phyloP scores from a whole-genome alignment of 2,888 invertebrate genomes.

The Orthosia gothica region DNA sequence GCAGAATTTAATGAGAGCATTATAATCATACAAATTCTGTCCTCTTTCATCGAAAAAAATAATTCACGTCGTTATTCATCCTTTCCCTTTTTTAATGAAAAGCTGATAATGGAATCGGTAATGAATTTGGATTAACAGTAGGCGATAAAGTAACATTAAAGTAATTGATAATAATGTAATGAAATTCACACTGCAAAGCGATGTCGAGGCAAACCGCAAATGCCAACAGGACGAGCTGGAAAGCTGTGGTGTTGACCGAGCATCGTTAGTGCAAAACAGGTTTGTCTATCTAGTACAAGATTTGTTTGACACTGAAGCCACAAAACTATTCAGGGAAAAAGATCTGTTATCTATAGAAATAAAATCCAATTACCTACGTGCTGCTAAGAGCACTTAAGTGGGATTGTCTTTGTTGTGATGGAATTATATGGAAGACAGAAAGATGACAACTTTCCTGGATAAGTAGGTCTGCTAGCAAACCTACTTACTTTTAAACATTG shows the following conservation, averaged over 20 bases:
- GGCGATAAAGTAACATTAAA: background rate
- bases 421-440: no score
- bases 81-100: conserved; percentile 6
- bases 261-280: background rate
- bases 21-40: background rate
- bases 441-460: no score
- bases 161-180: conserved; percentile 6
- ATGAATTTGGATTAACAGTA: background rate
- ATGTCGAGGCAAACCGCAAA: background rate
- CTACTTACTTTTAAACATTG: no score
- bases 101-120: conserved; percentile 15
- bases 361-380: no score
- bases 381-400: no score
- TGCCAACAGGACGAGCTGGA: no score
- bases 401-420: no score
- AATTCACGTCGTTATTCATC: conserved; percentile 1
- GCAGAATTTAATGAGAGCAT: conserved; percentile 18
- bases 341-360: no score
- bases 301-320: no score
- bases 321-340: no score
- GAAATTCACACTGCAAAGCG: background rate
- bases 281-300: no score
- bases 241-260: background rate
- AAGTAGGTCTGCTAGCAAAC: no score
- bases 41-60: background rate